Percentiles rank a stretch among this genome's conserved stretches.
These are phyloP conservation scores for Seira ritae DNA, from an alignment of 2,888 invertebrate species.

Conservation along the genomic window DNA sequence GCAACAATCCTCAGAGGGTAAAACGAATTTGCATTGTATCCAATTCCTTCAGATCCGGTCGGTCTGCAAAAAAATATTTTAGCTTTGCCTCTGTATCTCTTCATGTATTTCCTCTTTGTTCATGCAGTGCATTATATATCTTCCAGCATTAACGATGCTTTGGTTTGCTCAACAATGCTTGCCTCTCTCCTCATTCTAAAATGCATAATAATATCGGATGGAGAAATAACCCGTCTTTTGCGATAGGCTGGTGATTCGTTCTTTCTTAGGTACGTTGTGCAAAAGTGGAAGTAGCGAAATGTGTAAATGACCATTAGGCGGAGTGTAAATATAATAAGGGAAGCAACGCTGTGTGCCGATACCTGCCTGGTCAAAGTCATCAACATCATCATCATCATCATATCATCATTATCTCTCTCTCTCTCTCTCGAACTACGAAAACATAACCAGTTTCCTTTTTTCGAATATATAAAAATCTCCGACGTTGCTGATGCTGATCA, in stretches of 20 bases:
- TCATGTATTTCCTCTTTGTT: conserved; percentile 39
- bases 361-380: conserved; percentile 39
- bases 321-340: conserved; percentile 24
- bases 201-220: not conserved
- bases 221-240: conserved; percentile 40
- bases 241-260: not conserved
- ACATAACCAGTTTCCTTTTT: conserved; percentile 51
- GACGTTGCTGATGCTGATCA: not conserved
- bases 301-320: conserved; percentile 39
- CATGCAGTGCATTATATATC: not conserved
- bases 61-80: conserved; percentile 5
- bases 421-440: not conserved
- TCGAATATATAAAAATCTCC: conserved; percentile 10
- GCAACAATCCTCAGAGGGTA: conserved; percentile 59
- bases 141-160: not conserved
- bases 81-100: conserved; percentile 28
- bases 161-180: not conserved
- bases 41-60: conserved; percentile 28
- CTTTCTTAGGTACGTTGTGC: not conserved
- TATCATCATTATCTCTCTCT: not conserved
- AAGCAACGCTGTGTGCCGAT: not conserved
- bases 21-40: not conserved
- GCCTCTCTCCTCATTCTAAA: not conserved
- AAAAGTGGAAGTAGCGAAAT: conserved; percentile 39
- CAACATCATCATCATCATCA: not conserved